Evolutionary conservation across 2,888 invertebrate species (phyloP).

Genomic region (Ormyrus nitidulus): DNA sequence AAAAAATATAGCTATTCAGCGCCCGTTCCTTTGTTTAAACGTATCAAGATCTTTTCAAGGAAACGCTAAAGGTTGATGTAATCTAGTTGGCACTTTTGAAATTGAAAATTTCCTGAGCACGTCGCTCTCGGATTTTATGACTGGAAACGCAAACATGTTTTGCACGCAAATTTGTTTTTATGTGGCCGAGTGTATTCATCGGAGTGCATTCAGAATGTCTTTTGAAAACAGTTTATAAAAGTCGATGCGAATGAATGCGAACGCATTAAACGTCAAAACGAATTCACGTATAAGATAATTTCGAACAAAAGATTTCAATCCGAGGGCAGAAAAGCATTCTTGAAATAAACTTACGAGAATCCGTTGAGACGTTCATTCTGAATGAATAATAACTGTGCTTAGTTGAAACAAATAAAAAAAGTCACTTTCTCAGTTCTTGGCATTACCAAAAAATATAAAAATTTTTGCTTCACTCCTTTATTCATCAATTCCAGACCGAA

Average conservation of each 20-base stretch:
- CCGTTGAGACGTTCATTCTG: background rate
- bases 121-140: constrained; percentile 38
- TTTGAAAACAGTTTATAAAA: background rate
- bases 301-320: background rate
- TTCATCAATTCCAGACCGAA: too few relatives aligned
- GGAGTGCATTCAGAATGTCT: constrained; percentile 10
- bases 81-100: constrained; percentile 37
- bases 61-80: constrained; percentile 20
- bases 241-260: background rate
- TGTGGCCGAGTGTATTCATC: constrained; percentile 26
- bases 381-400: background rate
- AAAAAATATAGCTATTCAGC: too few relatives aligned
- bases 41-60: constrained; percentile 20
- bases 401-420: constrained; percentile 21
- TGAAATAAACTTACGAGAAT: constrained; percentile 14
- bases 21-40: background rate
- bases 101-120: constrained; percentile 43
- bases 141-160: constrained; percentile 27
- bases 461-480: too few relatives aligned
- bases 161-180: constrained; percentile 44
- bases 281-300: constrained; percentile 1
- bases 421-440: background rate
- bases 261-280: background rate
- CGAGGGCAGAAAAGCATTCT: background rate
- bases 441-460: too few relatives aligned